Evolutionary conservation across 2,797 vertebrate species (phyloP), one percentile per base, ranked within the genome.

Genomic region (Parauchenoglanis ngamensis): DNA sequence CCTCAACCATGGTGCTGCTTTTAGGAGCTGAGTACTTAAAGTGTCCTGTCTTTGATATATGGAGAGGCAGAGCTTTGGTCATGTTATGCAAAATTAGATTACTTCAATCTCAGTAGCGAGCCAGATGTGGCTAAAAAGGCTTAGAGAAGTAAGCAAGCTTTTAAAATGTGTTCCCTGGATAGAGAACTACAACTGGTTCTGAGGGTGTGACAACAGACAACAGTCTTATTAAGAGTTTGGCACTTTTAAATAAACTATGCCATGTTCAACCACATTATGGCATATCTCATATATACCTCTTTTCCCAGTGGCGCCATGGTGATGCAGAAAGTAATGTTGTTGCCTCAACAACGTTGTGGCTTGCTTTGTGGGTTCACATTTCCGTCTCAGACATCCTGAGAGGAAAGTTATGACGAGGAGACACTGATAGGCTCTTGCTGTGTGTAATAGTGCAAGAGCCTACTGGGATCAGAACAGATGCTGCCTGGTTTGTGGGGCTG

Each of bases 381-480:
- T 84, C 25, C 68, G 49, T 88, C 67, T 85, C 83, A 59, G 49
- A 67, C 61, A 46, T 72, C 44, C 77, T 85, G 83, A 75, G 17
- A 86, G 23, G 56, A 70, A 84, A 76, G 68, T 59, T 82, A 56
- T 84, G 68, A 68, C 5, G 40, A 87, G 79, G 54, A 52, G 78
- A 86, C 76, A 78, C 72, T 89, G 86, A 88, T 81, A 31, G 46
- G 84, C 86, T 61, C 52, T 56, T 67, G 85, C 80, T 84, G 59
- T 84, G 83, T 78, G 75, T 83, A 80, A 84, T 76, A 79, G 85
- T 85, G 54, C 76, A 59, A 61, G 72, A 81, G 63, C 57, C 76
- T 65, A 79, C 84, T 89, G 86, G 87, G 83, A 88, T 89, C 81
- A 83, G 83, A 88, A 76, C 89, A 89, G 87, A 88, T 89, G 87